A percentile compares a stretch with the other conserved stretches of the same genome.
phyloP scores from a whole-genome alignment of 2,113 vertebrate genomes.

The Melanerpes aurifrons region DNA sequence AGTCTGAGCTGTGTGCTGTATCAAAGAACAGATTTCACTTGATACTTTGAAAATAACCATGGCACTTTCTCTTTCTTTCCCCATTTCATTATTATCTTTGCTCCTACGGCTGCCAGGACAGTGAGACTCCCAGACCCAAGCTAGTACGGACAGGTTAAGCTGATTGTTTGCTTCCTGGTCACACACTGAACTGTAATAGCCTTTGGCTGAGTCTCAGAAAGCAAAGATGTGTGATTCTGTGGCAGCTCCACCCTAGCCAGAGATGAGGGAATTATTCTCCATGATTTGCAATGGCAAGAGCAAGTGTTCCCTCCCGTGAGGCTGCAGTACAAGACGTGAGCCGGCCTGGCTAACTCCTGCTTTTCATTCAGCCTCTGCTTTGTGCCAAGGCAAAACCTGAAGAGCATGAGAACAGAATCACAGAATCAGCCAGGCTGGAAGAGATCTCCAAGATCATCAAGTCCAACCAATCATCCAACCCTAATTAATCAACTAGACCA shows the following conservation, averaged over 20 bases:
- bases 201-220: conserved; percentile 11
- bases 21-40: neutral
- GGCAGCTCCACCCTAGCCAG: conserved; percentile 31
- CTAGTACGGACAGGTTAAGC: neutral
- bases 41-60: neutral
- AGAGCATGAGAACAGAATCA: neutral
- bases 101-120: neutral
- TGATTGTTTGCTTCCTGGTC: conserved; percentile 12
- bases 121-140: neutral
- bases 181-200: neutral
- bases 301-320: neutral
- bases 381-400: neutral
- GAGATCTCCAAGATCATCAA: no score
- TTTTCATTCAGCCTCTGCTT: neutral
- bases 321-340: neutral
- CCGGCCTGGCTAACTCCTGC: neutral
- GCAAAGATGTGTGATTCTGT: conserved; percentile 2
- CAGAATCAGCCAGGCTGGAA: no score
- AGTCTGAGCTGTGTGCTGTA: neutral
- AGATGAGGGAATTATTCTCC: conserved; percentile 24
- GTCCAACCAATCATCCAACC: no score
- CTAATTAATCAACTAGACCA: no score
- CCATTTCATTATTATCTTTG: neutral
- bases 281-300: neutral
- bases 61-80: neutral